Base-by-base conservation (phyloP, 2,113 vertebrate species). In the Himantopus leucocephalus region DNA sequence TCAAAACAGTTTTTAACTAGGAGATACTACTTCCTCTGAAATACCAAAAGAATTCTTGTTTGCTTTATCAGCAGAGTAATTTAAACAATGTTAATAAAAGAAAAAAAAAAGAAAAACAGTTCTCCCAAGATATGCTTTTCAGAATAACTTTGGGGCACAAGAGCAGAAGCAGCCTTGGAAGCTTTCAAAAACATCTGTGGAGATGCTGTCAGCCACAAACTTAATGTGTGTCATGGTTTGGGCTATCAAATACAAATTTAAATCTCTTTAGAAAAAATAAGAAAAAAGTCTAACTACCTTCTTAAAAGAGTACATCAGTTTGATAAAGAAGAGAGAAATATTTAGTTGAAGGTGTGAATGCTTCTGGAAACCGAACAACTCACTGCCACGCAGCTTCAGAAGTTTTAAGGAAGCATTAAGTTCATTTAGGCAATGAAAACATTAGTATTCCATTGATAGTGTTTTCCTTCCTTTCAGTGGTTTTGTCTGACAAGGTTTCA, bases 401-500 rank as follows among this genome's bases (percentile, higher is more conserved):
- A 63, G 34, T 21, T 32, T 59, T 72, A 67, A 50, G 43, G 32
- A 94, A 93, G 39, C 4, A 8, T 32, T 20, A 78, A 66, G 37
- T 48, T 79, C 30, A 62, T 53, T 56, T 88, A 73, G 37, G 18
- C 20, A 67, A 95, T 62, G n/a, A 92, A 60, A 88, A 59, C 4
- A 88, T 94, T 67, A 92, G 18, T 45, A 96, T 94, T 93, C 93
- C 24, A 74, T 35, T 63, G 41, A 52, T 32, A 73, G 67, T 48
- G 20, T 68, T 90, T 78, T 78, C 23, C 55, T 92, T 92, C 59
- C 39, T 94, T 85, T 67, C 79, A 72, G 34, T 39, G 43, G 16
- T 77, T 93, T 84, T 84, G 21, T 77, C 85, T 88, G 88, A 92
- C 78, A 84, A 88, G 52, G 43, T 64, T 81, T 89, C 94, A 90